Evolutionary conservation across 2,113 vertebrate species (phyloP).

Genomic region (Eubucco bourcierii): DNA sequence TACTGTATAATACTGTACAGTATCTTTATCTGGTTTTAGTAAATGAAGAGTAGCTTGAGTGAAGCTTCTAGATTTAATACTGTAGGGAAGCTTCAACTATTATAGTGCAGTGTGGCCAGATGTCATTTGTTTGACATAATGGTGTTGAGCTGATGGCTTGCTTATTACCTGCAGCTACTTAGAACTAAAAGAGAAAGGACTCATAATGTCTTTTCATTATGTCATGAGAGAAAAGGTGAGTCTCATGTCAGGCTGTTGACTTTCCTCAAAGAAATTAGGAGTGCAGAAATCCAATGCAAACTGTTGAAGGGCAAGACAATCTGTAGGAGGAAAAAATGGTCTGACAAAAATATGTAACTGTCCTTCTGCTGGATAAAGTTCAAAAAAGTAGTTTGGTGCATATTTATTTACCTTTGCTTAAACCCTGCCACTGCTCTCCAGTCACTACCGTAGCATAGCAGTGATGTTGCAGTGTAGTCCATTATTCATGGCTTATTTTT

Average conservation of each 20-base stretch:
- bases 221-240: neutral
- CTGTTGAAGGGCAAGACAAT: neutral
- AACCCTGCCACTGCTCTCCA: neutral
- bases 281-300: neutral
- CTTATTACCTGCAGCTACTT: neutral
- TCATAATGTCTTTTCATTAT: neutral
- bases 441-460: neutral
- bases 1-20: neutral
- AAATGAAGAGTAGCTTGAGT: neutral
- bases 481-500: neutral
- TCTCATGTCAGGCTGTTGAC: neutral
- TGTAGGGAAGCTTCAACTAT: neutral
- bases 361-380: neutral
- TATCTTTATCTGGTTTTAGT: neutral
- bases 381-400: neutral
- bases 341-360: neutral
- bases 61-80: neutral
- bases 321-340: neutral
- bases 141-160: neutral
- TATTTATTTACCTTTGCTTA: neutral
- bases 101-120: neutral
- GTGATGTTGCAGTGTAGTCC: neutral
- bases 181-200: neutral
- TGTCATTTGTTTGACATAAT: slow-evolving; percentile 1
- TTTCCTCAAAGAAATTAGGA: neutral